These are phyloP conservation scores for Scomber colias DNA, from an alignment of 2,113 vertebrate genomes.

Conservation along the genomic window DNA sequence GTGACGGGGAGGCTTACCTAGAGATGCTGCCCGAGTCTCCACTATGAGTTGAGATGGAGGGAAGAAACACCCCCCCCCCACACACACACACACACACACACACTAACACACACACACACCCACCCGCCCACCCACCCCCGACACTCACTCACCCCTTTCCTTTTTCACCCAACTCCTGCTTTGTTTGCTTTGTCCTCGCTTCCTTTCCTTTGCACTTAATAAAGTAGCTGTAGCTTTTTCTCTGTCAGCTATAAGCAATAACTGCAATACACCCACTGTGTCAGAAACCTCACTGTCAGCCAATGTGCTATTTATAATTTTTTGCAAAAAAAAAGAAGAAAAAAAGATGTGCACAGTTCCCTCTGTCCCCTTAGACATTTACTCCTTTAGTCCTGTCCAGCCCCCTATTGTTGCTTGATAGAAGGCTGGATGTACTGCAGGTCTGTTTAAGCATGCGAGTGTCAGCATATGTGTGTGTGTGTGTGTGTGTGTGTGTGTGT, in stretches of 20 bases:
- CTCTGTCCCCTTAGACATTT: slow-evolving; percentile 19
- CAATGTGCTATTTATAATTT: slow-evolving; percentile 55
- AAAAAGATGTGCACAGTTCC: slow-evolving; percentile 16
- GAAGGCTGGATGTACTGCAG: slow-evolving; percentile 24
- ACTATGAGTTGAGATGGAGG: slow-evolving; percentile 43
- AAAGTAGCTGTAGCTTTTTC: slow-evolving; percentile 79
- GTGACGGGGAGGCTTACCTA: slow-evolving; percentile 76
- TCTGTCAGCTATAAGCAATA: slow-evolving; percentile 71
- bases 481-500: no score
- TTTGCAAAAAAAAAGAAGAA: background rate
- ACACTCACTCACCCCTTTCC: slow-evolving; percentile 65
- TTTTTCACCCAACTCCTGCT: slow-evolving; percentile 76
- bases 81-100: slow-evolving; percentile 44
- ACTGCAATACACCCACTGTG: slow-evolving; percentile 62
- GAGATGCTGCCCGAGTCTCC: slow-evolving; percentile 67
- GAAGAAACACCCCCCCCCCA: slow-evolving; percentile 22
- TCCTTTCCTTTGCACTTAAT: slow-evolving; percentile 80
- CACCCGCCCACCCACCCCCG: slow-evolving; percentile 43
- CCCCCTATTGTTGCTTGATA: slow-evolving; percentile 44
- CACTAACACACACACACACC: slow-evolving; percentile 45
- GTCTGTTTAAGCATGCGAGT: slow-evolving; percentile 19
- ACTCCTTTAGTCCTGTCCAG: slow-evolving; percentile 9
- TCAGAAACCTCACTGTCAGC: slow-evolving; percentile 61
- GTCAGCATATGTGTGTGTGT: background rate
- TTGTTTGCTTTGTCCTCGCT: slow-evolving; percentile 86